phyloP scores from a whole-genome alignment of 2,113 vertebrate genomes.

The Chamaetylas fuelleborni region DNA sequence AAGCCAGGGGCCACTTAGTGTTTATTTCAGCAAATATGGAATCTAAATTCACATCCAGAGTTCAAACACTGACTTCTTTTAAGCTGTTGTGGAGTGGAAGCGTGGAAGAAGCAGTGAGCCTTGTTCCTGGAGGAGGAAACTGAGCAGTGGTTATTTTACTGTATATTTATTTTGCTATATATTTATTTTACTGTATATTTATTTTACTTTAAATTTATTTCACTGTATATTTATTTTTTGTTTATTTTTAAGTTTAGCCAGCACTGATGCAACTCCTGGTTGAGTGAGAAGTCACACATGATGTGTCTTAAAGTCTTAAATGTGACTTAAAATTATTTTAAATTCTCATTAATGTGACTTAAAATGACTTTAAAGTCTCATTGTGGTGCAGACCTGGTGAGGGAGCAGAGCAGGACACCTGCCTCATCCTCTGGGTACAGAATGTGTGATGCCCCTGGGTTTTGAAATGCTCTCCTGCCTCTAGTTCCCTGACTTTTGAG shows the following conservation, averaged over 20 bases:
- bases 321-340: not conserved
- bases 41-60: not conserved
- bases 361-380: not conserved
- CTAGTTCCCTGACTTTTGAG: not conserved
- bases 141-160: not conserved
- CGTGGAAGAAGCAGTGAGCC: not conserved
- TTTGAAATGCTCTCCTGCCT: not conserved
- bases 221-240: too few species aligned
- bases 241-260: not conserved
- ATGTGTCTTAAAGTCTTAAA: not conserved
- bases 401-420: not conserved
- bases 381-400: not conserved
- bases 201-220: too few species aligned
- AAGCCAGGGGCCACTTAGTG: not conserved
- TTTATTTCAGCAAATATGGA: not conserved
- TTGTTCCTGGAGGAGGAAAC: not conserved
- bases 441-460: not conserved
- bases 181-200: too few species aligned
- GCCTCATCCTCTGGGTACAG: not conserved
- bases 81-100: not conserved
- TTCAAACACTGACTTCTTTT: not conserved
- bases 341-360: too few species aligned
- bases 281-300: not conserved
- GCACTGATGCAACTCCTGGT: not conserved
- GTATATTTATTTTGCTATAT: too few species aligned